Evolutionary conservation across 2,888 invertebrate genomes (phyloP), one percentile per base, ranked within the genome.

Genomic region (Stenichneumon culpator): DNA sequence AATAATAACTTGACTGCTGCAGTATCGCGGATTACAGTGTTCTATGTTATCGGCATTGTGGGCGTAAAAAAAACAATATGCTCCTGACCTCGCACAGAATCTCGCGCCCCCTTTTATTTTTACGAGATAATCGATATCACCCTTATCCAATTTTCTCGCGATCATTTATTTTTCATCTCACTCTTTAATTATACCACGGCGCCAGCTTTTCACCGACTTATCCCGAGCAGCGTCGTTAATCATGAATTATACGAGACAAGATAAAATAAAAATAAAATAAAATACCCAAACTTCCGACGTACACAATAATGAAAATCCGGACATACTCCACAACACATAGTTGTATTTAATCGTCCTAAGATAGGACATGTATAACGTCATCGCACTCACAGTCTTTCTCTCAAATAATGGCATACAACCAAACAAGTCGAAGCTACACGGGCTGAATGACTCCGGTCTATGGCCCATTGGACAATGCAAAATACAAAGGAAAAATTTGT

Each of bases 221-320:
- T 32, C n/a, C 19, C 57, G n/a, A 44, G 25, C 22, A 22, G 7
- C 44, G 57, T 19, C 73, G 22, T 73, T 54, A 60, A 73, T 73
- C 73, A 73, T 11, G 2, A 39, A 39, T 39, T 1, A 11, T 2
- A 11, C 39, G 11, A 39, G 11, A 39, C 3, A 39, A 11, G 11
- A 39, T 9, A 39, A 11, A 39, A 39, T 11, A 1, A 39, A 39
- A 39, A 36, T 7, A 9, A 9, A 39, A 2, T 11, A 39, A 39
- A 39, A 11, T 39, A 32, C 7, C 32, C 7, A 0, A 39, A 39
- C 6, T 11, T 11, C 39, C 9, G 2, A 39, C 39, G 11, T 11
- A 11, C 7, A 2, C 39, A 11, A 11, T 39, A 39, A 39, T 39
- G 11, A 11, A 9, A 39, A 9, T 39, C 11, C 9, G 1, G 39